Conservation (phyloP, 2,113 vertebrate genomes). For the Cromileptes altivelis region DNA sequence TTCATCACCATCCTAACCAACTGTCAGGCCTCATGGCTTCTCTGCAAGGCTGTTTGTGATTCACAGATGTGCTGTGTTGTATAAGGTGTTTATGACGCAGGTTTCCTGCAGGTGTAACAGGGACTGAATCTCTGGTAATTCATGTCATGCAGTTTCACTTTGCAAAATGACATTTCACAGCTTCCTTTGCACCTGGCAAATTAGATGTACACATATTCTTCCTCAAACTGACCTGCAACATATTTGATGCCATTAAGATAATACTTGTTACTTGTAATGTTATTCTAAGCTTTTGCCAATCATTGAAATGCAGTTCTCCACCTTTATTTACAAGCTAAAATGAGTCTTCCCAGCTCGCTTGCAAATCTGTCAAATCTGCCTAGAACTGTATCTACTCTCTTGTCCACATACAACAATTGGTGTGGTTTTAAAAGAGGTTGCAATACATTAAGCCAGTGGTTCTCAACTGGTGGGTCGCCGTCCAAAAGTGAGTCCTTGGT, state of each 20-base stretch:
- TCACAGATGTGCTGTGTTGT: neutral
- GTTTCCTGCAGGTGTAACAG: neutral
- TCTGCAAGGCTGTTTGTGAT: neutral
- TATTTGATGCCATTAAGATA: neutral
- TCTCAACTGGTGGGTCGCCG: too few species aligned
- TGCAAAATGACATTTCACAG: neutral
- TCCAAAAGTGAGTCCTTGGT: too few species aligned
- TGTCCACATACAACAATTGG: too few species aligned
- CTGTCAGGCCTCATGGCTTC: neutral
- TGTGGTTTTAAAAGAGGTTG: too few species aligned
- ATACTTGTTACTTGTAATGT: too few species aligned
- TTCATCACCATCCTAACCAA: conserved; percentile 8
- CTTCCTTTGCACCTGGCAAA: neutral
- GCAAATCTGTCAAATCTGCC: too few species aligned
- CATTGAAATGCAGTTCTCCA: too few species aligned
- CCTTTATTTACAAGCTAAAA: too few species aligned
- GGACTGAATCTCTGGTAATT: neutral
- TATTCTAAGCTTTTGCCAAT: too few species aligned
- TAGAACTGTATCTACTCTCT: too few species aligned
- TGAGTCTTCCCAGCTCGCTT: too few species aligned
- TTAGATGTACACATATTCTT: neutral
- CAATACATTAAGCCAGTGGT: too few species aligned
- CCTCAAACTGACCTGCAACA: neutral
- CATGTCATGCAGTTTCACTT: neutral
- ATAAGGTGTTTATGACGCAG: neutral